Evolutionary conservation across 2,888 invertebrate species (phyloP).

Genomic region (Oscheius sp.): DNA sequence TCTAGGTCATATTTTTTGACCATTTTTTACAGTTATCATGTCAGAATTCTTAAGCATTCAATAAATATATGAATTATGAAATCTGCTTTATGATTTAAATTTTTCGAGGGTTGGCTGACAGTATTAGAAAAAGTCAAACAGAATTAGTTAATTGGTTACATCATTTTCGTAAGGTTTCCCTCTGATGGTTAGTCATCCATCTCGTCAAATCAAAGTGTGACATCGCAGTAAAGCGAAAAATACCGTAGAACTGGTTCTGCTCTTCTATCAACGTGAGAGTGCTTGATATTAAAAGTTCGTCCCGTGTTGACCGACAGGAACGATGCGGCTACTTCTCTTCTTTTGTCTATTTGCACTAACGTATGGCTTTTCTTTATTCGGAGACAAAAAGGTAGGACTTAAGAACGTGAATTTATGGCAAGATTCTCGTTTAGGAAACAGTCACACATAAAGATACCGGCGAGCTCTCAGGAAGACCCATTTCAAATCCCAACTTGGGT

Average conservation of each 20-base stretch:
- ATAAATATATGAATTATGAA: constrained; percentile 5
- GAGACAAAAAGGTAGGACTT: too few relatives aligned
- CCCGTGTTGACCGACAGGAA: background rate
- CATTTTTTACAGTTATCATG: constrained; percentile 17
- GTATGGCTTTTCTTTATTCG: constrained; percentile 8
- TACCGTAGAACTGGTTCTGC: constrained; percentile 19
- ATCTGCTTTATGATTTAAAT: background rate
- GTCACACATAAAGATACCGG: constrained; percentile 16
- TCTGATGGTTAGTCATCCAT: constrained; percentile 15
- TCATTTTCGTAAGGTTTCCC: background rate
- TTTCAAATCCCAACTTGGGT: constrained; percentile 9
- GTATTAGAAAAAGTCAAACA: background rate
- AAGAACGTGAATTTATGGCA: background rate
- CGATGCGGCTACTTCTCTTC: constrained; percentile 8
- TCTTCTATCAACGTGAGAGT: constrained; percentile 4
- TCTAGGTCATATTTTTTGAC: background rate
- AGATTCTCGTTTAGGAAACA: constrained; percentile 2
- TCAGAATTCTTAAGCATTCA: constrained; percentile 13
- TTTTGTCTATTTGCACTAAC: background rate
- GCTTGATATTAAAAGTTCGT: constrained; percentile 13
- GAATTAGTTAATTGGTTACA: background rate
- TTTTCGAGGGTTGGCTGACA: too few relatives aligned
- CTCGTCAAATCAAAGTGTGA: constrained; percentile 19
- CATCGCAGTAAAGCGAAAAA: constrained; percentile 17
- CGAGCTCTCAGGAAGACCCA: background rate